These are phyloP conservation scores for Lepidurus packardi DNA, from an alignment of 1,140 invertebrate species.

Conservation along the genomic window DNA sequence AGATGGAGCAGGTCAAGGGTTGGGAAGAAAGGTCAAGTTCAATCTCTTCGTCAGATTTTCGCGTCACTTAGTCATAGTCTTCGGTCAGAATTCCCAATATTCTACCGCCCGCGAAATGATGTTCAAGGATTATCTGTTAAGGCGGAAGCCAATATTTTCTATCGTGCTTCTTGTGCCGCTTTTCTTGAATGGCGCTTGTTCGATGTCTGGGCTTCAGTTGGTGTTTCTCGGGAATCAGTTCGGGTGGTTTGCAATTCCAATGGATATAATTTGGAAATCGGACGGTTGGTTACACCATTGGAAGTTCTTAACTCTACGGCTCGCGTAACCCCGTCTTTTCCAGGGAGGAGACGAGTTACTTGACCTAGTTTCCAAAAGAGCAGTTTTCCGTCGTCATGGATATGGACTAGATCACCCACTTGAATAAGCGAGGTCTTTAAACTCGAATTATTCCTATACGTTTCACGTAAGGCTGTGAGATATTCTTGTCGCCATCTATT, in stretches of 20 bases:
- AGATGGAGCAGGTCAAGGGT: too few relatives aligned
- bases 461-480: constrained; percentile 28
- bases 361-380: constrained; percentile 20
- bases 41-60: too few relatives aligned
- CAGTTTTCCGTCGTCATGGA: constrained; percentile 24
- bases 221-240: too few relatives aligned
- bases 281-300: constrained; percentile 1
- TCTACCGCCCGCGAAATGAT: too few relatives aligned
- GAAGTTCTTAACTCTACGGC: not conserved
- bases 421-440: not conserved
- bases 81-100: too few relatives aligned
- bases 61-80: too few relatives aligned
- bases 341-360: not conserved
- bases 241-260: not conserved
- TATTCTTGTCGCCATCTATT: constrained; percentile 35
- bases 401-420: constrained; percentile 30
- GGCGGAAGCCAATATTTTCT: too few relatives aligned
- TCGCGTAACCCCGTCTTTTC: constrained; percentile 1
- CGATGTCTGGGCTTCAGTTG: too few relatives aligned
- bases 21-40: too few relatives aligned
- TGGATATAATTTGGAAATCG: constrained; percentile 23
- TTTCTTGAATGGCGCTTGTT: too few relatives aligned
- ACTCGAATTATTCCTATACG: not conserved
- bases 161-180: too few relatives aligned
- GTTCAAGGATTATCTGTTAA: too few relatives aligned